These are phyloP conservation scores for Ophion ellenae DNA, from an alignment of 2,888 invertebrate species.

Conservation along the genomic window DNA sequence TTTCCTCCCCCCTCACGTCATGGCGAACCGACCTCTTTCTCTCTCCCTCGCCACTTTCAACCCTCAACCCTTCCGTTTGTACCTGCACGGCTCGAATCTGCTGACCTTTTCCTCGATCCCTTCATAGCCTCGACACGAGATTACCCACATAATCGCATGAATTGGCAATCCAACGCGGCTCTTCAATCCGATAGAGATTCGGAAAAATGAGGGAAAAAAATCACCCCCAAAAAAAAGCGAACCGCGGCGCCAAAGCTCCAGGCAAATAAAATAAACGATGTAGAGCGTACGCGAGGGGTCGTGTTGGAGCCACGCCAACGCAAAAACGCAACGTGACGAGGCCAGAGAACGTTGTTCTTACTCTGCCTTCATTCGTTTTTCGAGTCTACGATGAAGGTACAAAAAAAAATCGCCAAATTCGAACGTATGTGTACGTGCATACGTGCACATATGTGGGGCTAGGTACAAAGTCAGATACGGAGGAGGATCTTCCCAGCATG, in stretches of 20 bases:
- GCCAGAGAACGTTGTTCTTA: constrained; percentile 53
- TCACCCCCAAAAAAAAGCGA: constrained; percentile 10
- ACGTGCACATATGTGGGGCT: not conserved
- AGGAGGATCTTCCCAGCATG: constrained; percentile 24
- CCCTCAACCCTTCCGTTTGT: too few relatives aligned
- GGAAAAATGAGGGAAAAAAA: not conserved
- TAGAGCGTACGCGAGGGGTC: constrained; percentile 10
- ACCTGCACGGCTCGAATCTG: not conserved
- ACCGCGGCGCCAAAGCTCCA: too few relatives aligned
- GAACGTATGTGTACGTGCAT: not conserved
- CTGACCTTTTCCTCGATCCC: not conserved
- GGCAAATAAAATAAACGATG: constrained; percentile 35
- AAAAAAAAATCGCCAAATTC: not conserved
- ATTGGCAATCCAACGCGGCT: constrained; percentile 19
- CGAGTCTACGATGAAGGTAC: constrained; percentile 28
- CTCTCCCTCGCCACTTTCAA: not conserved
- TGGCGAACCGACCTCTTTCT: not conserved
- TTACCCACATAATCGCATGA: constrained; percentile 14
- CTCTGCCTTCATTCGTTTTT: constrained; percentile 32
- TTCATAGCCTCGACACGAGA: not conserved
- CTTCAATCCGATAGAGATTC: constrained; percentile 3
- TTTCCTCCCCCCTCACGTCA: not conserved
- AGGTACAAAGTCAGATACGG: not conserved
- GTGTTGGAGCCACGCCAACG: constrained; percentile 57
- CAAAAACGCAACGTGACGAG: constrained; percentile 55